Conservation (phyloP, 2,797 vertebrate species). For the Argentina silus region DNA sequence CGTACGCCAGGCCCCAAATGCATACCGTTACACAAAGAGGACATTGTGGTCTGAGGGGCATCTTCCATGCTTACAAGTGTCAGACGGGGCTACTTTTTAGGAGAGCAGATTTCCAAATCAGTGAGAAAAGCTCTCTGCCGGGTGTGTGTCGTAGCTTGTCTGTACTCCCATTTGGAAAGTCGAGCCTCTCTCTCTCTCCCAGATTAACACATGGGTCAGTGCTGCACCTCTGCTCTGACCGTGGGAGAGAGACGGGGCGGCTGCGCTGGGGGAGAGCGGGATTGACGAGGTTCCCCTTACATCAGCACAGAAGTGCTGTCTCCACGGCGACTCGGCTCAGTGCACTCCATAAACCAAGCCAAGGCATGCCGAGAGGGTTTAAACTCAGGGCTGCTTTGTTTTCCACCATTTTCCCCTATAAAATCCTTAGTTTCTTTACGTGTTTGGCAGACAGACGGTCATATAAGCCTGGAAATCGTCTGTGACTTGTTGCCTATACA, state of each 20-base stretch:
- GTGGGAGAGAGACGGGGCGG: conserved; percentile 26
- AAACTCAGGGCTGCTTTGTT: conserved; percentile 16
- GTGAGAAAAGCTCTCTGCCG: neutral
- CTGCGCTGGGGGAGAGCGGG: neutral
- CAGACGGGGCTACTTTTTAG: too few species aligned
- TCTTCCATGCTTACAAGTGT: too few species aligned
- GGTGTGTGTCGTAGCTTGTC: neutral
- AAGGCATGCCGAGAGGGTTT: conserved; percentile 24
- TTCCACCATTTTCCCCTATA: conserved; percentile 7
- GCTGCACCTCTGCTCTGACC: conserved; percentile 28
- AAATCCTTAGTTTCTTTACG: conserved; percentile 25
- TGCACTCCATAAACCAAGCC: conserved; percentile 24
- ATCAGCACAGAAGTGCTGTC: conserved; percentile 39
- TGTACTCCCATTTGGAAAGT: conserved; percentile 12
- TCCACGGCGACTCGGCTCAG: conserved; percentile 32
- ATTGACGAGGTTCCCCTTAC: conserved; percentile 30
- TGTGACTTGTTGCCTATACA: conserved; percentile 27
- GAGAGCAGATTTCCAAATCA: too few species aligned
- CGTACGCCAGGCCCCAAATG: too few species aligned
- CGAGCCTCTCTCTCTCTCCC: conserved; percentile 25
- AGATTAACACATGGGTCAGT: conserved; percentile 32
- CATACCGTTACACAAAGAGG: too few species aligned
- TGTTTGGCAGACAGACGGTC: conserved; percentile 1
- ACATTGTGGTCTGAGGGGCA: too few species aligned
- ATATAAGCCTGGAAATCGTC: conserved; percentile 24